These are phyloP conservation scores for Cerastoderma edule DNA, from an alignment of 2,888 invertebrate species.

Conservation along the genomic window DNA sequence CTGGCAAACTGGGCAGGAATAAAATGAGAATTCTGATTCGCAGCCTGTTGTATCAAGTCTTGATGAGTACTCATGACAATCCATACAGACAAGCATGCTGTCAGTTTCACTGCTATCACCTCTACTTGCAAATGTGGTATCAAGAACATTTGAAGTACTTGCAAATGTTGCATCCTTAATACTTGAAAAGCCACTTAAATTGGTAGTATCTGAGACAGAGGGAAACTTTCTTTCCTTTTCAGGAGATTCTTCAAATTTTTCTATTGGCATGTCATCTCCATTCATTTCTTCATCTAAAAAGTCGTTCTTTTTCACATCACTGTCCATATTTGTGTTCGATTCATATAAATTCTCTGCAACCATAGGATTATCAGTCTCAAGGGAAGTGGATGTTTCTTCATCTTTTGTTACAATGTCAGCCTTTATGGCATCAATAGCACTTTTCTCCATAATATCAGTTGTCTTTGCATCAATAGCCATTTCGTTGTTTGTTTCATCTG, in stretches of 20 bases:
- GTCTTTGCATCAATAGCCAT: neutral
- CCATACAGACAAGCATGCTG: slow-evolving; percentile 44
- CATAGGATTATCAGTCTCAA: neutral
- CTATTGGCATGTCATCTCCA: slow-evolving; percentile 6
- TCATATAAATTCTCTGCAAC: neutral
- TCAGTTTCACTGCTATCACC: slow-evolving; percentile 48
- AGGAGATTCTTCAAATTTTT: no score
- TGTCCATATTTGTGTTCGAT: neutral
- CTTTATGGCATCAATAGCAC: neutral
- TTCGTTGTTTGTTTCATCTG: neutral
- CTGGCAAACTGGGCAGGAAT: slow-evolving; percentile 34
- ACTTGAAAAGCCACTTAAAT: slow-evolving; percentile 42
- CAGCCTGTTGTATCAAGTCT: slow-evolving; percentile 49
- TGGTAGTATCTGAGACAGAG: slow-evolving; percentile 38
- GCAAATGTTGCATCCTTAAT: slow-evolving; percentile 37
- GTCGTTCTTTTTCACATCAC: neutral
- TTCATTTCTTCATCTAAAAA: slow-evolving; percentile 21
- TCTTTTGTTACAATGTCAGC: neutral
- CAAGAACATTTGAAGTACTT: slow-evolving; percentile 34
- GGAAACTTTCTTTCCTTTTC: slow-evolving; percentile 4
- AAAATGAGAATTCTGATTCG: slow-evolving; percentile 48
- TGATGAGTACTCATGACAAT: slow-evolving; percentile 43
- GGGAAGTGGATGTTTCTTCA: neutral
- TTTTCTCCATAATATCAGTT: neutral
- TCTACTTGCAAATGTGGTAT: slow-evolving; percentile 38